A percentile compares a stretch with the other conserved stretches of the same genome.
phyloP scores from a whole-genome alignment of 2,113 vertebrate species.

The Paramisgurnus dabryanus region DNA sequence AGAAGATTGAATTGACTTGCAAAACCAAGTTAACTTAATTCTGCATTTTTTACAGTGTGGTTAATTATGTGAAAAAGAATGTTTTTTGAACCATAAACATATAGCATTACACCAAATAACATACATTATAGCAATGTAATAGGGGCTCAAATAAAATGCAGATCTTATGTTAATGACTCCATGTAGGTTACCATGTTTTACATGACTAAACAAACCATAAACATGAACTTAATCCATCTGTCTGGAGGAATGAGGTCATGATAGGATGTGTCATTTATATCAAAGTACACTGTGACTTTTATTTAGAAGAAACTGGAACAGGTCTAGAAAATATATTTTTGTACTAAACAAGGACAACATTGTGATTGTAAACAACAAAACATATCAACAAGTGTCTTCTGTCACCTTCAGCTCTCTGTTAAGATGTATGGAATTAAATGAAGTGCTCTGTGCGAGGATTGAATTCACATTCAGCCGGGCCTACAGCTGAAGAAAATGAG shows the following conservation, averaged over 20 bases:
- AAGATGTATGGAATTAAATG: slow-evolving; percentile 35
- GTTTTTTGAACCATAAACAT: too few species aligned
- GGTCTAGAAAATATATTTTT: not conserved
- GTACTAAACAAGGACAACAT: too few species aligned
- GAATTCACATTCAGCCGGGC: not conserved
- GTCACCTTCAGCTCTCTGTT: slow-evolving; percentile 35
- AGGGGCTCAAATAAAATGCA: too few species aligned
- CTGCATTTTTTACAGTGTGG: too few species aligned
- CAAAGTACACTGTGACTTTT: not conserved
- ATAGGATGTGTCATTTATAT: not conserved
- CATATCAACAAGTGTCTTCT: slow-evolving; percentile 24
- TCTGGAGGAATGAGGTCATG: not conserved
- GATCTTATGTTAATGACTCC: too few species aligned
- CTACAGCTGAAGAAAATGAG: slow-evolving; percentile 32
- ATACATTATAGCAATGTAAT: too few species aligned
- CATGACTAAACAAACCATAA: not conserved
- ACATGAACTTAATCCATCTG: not conserved
- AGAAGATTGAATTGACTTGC: too few species aligned
- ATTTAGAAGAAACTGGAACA: slow-evolving; percentile 11
- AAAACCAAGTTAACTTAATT: too few species aligned
- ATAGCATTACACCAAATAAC: too few species aligned
- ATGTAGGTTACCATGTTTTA: not conserved
- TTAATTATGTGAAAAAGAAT: too few species aligned
- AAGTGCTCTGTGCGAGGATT: not conserved
- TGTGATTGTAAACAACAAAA: not conserved